These are phyloP conservation scores for Trialeurodes vaporariorum DNA, from an alignment of 1,140 invertebrate species.

Conservation along the genomic window DNA sequence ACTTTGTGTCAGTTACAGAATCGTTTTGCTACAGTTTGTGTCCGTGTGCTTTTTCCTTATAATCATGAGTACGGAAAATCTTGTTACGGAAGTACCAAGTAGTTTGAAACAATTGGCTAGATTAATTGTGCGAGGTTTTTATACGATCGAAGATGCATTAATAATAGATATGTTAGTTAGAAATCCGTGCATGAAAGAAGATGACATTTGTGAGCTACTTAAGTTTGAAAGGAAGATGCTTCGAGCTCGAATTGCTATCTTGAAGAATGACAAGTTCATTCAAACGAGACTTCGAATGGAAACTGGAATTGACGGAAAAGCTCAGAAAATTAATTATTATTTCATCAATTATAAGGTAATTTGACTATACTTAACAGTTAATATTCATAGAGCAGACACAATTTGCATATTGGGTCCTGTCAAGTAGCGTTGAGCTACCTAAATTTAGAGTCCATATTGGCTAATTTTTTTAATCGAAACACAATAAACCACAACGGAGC, in stretches of 20 bases:
- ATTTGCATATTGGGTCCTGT: too few species aligned
- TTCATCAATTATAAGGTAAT: slow-evolving; percentile 88
- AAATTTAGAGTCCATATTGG: neutral
- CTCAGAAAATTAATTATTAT: slow-evolving; percentile 94
- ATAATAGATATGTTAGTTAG: slow-evolving; percentile 90
- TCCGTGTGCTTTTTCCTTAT: too few species aligned
- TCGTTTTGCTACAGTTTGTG: too few species aligned
- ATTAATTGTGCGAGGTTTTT: slow-evolving; percentile 83
- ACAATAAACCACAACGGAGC: too few species aligned
- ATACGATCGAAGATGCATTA: slow-evolving; percentile 82
- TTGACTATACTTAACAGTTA: neutral
- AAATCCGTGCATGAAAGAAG: slow-evolving; percentile 96
- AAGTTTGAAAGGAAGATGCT: slow-evolving; percentile 94
- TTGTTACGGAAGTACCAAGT: slow-evolving; percentile 67
- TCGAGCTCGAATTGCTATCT: slow-evolving; percentile 65
- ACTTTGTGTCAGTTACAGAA: too few species aligned
- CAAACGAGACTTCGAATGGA: slow-evolving; percentile 88
- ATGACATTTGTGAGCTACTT: slow-evolving; percentile 84
- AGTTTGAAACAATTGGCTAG: slow-evolving; percentile 82
- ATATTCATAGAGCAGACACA: too few species aligned
- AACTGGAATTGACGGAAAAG: slow-evolving; percentile 88
- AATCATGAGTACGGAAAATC: slow-evolving; percentile 12
- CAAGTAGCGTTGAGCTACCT: neutral
- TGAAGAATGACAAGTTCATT: slow-evolving; percentile 89
- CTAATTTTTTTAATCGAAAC: neutral